Evolutionary conservation across 2,113 vertebrate genomes (phyloP), one percentile per base, ranked within the genome.

Genomic region (Orycteropus afer): DNA sequence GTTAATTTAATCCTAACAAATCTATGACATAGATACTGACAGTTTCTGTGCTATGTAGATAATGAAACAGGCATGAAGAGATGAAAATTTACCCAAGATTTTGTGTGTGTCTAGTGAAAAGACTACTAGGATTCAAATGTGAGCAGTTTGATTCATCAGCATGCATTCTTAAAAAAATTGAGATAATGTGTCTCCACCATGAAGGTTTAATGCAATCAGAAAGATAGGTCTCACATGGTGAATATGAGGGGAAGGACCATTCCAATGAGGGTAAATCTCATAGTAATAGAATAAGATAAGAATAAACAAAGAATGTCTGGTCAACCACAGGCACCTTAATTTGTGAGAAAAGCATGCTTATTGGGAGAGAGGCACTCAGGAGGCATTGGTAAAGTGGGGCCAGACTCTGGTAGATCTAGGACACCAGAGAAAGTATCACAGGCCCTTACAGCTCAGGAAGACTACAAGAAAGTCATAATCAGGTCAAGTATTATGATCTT

Each of bases 351-450:
- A 42, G 10, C 0, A 2, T 57, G 45, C 5, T 32, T 37, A 3
- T 37, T 37, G 3, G 51, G 63, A 74, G 17, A 73, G 9, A 47
- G 12, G 73, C 55, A 37, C 34, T 1, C 1, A 53, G 5, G 25
- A 2, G 34, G 2, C 0, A 27, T 11, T 1, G 27, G 23, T 7
- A 27, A n/a, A 4, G 12, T 42, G 8, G 86, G 12, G 59, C 23
- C 71, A 59, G 5, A 47, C 29, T 4, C 20, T 14, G 51, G 29
- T 20, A 18, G 47, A 32, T 27, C 29, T 47, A 12, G 51, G 45
- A 20, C 3, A 5, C 6, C 6, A 20, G 12, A 23, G 1, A 4
- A 42, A 71, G 40, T 27, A 25, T 25, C 42, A 61, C 8, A 59
- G 10, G 6, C 20, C 11, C 7, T 23, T 40, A 6, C 27, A 47